Base-by-base conservation (phyloP, 2,113 vertebrate genomes). In the Coreoperca whiteheadi region DNA sequence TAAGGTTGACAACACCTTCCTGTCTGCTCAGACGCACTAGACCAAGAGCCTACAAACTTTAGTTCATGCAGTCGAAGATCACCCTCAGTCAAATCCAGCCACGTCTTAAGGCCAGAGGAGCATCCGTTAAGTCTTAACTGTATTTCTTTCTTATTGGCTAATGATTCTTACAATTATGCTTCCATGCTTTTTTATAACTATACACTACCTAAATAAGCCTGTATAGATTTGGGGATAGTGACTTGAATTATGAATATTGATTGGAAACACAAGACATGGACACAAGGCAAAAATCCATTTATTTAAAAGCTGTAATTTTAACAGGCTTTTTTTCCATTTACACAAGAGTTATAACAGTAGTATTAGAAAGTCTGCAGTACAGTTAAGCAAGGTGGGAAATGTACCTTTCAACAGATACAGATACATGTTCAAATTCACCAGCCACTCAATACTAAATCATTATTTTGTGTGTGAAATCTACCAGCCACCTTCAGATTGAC, bases 261-360 rank as follows among this genome's bases (percentile, higher is more conserved):
- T 68, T 76, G 57, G 7, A 81, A 68, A 41, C 50, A 65, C 12
- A 28, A 30, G 12, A 69, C 50, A 69, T 15, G 18, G 39, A 70
- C 6, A 74, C 50, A 51, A 39, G 74, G 16, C 61, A 88, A 83
- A 81, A 80, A 53, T 51, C 7, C 0, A 30, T 90, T 90, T 91
- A 85, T 88, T 90, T 39, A 41, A 84, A 51, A 61, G 18, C 15
- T 28, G 41, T 39, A n/a, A 71, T 63, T 53, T 50, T 64, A 76
- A 81, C n/a, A 69, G 23, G 37, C 20, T 60, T 6, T n/a, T 57
- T 70, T 70, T 60, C 20, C 20, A 32, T 51, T 16, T 59, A 54
- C 12, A 53, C 3, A n/a, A 21, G 14, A 63, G 10, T 64, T 75
- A 71, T 23, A 54, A 43, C 37, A 46, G 20, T 32, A 46, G 0